Evolutionary conservation across 2,888 invertebrate genomes (phyloP), one percentile per base, ranked within the genome.

Genomic region (Drosophila niveifrons): DNA sequence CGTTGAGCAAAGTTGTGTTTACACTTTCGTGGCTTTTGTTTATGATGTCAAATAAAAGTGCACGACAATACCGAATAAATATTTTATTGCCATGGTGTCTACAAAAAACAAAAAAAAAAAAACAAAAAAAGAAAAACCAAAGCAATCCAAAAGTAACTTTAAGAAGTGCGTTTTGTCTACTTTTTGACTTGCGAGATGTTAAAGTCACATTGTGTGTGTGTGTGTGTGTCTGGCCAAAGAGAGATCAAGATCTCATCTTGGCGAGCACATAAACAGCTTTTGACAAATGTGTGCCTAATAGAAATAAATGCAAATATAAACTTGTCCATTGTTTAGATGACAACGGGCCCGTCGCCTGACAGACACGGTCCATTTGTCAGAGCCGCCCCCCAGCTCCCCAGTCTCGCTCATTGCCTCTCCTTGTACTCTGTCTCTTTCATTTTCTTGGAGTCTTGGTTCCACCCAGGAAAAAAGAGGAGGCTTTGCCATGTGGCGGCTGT

Each of bases 21-120:
- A 90, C 90, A 90, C 90, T 85, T 85, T 90, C 89, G 90, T 89
- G 90, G 85, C 89, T 90, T 82, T 85, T 85, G 90, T 85, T 85
- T 85, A 85, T 85, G 88, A 85, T 87, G 85, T 85, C 85, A 85
- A 86, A 90, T 90, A 87, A 86, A 90, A 90, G 85, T 89, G 90
- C 88, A 83, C 90, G 84, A 88, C 90, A 85, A 90, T 87, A 89
- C 87, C 84, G 70, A 90, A 85, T 85, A 90, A 90, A 90, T 85
- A 90, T 90, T 85, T 85, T 90, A 85, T 85, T 90, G 83, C 88
- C 72, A 82, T 82, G 85, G 64, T 66, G 81, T 69, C 84, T 68
- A 61, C 64, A 29, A 53, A 46, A 61, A 46, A 34, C 9, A n/a
- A 43, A 3, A 36, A 31, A 31, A n/a, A 36, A 61, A 46, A 57